Evolutionary conservation across 2,113 vertebrate genomes (phyloP).

Genomic region (Coturnix japonica): DNA sequence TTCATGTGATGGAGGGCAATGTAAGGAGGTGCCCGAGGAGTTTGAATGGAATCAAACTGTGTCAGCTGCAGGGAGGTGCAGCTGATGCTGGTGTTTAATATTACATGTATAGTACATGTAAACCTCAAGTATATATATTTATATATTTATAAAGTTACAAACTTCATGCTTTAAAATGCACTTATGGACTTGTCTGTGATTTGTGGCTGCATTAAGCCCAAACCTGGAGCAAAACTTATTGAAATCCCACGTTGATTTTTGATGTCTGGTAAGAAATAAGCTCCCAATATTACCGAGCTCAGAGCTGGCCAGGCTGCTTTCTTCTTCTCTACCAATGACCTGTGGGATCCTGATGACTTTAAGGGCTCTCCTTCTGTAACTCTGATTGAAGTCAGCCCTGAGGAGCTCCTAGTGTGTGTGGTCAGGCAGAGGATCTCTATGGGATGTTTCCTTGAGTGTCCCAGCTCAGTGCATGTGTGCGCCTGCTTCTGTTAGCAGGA

Average conservation of each 20-base stretch:
- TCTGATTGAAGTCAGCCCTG: not conserved
- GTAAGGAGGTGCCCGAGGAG: not conserved
- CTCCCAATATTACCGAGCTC: not conserved
- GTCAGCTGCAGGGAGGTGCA: not conserved
- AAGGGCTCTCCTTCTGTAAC: not conserved
- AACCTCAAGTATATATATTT: not conserved
- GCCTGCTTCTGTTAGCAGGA: not conserved
- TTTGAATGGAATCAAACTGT: no score
- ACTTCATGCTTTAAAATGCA: not conserved
- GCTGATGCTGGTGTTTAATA: not conserved
- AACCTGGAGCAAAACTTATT: not conserved
- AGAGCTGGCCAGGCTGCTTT: accelerated
- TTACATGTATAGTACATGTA: not conserved
- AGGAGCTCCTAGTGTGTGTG: not conserved
- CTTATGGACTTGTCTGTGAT: not conserved
- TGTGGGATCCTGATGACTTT: not conserved
- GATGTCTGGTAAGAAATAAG: not conserved
- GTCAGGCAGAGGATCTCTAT: not conserved
- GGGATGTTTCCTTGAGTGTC: not conserved
- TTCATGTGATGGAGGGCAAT: not conserved
- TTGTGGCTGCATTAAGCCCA: not conserved
- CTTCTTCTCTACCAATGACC: not conserved
- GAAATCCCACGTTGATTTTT: not conserved
- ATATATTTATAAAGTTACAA: not conserved
- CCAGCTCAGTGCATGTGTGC: not conserved